Percentiles rank a stretch among this genome's conserved stretches.
Evolutionary conservation across 2,888 invertebrate species (phyloP).

Genomic region (Tholera decimalis): DNA sequence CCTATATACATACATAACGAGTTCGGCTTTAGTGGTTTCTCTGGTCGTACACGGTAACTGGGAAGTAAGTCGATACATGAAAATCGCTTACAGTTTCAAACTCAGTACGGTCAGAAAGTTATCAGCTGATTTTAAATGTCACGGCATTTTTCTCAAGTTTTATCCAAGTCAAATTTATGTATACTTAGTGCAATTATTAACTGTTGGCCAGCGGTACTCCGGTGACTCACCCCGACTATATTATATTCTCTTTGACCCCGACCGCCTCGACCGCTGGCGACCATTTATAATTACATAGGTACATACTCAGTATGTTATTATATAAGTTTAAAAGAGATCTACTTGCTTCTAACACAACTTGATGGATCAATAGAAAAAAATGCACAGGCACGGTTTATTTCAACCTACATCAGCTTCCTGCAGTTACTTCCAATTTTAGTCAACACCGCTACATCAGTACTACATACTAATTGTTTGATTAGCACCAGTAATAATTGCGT

Average conservation of each 20-base stretch:
- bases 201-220: background rate
- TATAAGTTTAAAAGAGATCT: background rate
- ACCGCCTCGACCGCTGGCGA: background rate
- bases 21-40: no score
- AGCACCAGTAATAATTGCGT: constrained; percentile 48
- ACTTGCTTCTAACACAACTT: background rate
- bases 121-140: background rate
- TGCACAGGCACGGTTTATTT: background rate
- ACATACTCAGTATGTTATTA: background rate
- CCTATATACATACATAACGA: no score
- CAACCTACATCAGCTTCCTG: constrained; percentile 34
- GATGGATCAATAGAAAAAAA: background rate
- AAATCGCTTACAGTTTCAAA: no score
- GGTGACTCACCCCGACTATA: background rate
- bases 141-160: background rate
- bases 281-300: no score
- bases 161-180: background rate
- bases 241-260: no score
- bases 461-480: constrained; percentile 56
- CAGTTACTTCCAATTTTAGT: constrained; percentile 29
- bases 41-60: no score
- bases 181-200: background rate
- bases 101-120: no score
- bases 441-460: constrained; percentile 25
- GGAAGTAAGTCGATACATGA: no score